Evolutionary conservation across 2,797 vertebrate genomes (phyloP).

Genomic region (Gymnocypris eckloni): DNA sequence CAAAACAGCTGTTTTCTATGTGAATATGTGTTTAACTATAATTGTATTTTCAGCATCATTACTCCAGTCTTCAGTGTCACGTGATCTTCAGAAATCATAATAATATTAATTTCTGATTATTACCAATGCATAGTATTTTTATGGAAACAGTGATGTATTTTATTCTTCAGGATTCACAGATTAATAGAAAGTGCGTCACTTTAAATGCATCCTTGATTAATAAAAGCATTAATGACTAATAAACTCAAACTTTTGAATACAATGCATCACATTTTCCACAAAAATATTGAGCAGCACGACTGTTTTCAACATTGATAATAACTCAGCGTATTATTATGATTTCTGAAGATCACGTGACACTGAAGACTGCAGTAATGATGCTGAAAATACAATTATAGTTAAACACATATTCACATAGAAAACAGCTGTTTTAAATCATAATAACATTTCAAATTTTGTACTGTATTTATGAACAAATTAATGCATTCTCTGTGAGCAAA

Average conservation of each 20-base stretch:
- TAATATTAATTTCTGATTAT: not conserved
- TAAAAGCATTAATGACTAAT: not conserved
- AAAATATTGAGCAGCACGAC: too few relatives aligned
- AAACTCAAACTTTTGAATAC: too few relatives aligned
- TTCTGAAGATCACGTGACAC: not conserved
- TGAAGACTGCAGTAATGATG: not conserved
- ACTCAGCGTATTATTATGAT: not conserved
- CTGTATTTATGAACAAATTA: not conserved
- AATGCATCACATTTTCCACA: too few relatives aligned
- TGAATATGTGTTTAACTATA: not conserved
- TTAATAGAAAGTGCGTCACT: too few relatives aligned
- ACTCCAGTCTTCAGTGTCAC: not conserved
- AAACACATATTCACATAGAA: not conserved
- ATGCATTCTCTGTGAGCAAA: rapidly evolving
- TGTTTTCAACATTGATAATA: not conserved
- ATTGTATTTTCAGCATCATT: not conserved
- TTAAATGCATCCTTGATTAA: too few relatives aligned
- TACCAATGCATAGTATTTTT: too few relatives aligned
- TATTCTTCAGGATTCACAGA: too few relatives aligned
- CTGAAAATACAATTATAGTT: not conserved
- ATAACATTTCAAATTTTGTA: not conserved
- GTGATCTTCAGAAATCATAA: not conserved
- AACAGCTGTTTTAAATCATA: rapidly evolving
- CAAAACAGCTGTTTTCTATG: not conserved
- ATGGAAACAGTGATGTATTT: too few relatives aligned